Conservation (phyloP, 2,113 vertebrate species). For the Xenus cinereus region DNA sequence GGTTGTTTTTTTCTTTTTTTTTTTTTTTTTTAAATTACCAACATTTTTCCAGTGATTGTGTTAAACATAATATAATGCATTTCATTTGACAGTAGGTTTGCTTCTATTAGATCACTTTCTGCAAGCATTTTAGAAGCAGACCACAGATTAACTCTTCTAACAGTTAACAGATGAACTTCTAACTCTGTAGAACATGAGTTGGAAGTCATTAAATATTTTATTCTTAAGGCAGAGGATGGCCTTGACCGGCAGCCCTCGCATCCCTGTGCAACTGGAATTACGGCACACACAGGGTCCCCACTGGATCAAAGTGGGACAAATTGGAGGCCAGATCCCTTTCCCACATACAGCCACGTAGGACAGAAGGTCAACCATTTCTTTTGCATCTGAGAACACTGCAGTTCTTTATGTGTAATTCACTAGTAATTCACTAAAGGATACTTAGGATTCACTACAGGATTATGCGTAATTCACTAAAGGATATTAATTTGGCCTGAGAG, state of each 20-base stretch:
- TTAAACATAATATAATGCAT: neutral
- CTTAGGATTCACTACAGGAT: neutral
- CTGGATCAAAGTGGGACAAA: neutral
- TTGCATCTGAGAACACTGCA: neutral
- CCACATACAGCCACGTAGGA: accelerated
- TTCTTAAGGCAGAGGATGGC: neutral
- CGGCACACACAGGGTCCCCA: accelerated
- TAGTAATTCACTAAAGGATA: neutral
- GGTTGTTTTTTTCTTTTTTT: neutral
- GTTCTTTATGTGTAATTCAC: neutral
- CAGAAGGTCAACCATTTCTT: neutral
- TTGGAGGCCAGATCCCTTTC: neutral
- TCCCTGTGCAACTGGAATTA: neutral
- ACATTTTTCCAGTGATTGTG: neutral
- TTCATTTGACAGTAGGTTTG: neutral
- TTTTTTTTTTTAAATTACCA: neutral
- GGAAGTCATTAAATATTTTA: neutral
- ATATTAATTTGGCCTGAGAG: constrained; percentile 1
- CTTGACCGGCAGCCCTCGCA: neutral
- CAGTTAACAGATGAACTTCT: too few species aligned
- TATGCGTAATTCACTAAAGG: neutral
- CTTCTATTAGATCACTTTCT: neutral
- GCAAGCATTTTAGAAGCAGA: neutral
- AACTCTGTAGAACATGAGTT: neutral
- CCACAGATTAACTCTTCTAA: neutral